These are phyloP conservation scores for Chrysodeixis includens DNA, from an alignment of 2,888 invertebrate genomes.

Conservation along the genomic window DNA sequence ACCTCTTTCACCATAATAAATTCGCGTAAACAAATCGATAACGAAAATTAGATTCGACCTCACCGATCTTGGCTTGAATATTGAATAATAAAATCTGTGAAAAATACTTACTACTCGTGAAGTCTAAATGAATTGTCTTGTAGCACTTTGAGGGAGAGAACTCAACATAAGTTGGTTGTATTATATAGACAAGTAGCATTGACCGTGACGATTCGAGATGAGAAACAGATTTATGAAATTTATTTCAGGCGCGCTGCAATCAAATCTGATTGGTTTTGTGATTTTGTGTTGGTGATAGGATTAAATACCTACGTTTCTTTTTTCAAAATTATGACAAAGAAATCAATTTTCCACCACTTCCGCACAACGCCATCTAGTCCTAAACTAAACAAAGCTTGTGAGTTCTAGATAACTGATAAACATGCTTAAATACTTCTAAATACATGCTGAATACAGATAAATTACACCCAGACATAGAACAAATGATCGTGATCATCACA, in stretches of 20 bases:
- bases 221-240: slow-evolving; percentile 23
- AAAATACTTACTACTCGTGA: slow-evolving; percentile 25
- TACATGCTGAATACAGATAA: too few species aligned
- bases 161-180: slow-evolving; percentile 11
- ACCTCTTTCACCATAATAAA: slow-evolving; percentile 3
- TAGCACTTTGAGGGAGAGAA: slow-evolving; percentile 43
- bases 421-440: too few species aligned
- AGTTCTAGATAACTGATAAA: too few species aligned
- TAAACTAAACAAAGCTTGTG: too few species aligned
- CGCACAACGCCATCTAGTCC: too few species aligned
- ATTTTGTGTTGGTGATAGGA: too few species aligned
- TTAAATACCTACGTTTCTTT: too few species aligned
- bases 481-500: too few species aligned
- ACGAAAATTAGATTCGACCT: slow-evolving; percentile 25
- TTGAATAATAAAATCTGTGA: slow-evolving; percentile 39
- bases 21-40: slow-evolving; percentile 24
- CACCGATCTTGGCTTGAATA: slow-evolving; percentile 30
- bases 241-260: background rate
- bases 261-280: too few species aligned
- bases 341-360: too few species aligned
- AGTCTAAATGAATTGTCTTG: slow-evolving; percentile 51
- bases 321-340: too few species aligned
- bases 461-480: too few species aligned
- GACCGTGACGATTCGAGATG: slow-evolving; percentile 26
- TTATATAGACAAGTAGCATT: background rate